Percentiles rank a stretch among this genome's conserved stretches.
Evolutionary conservation across 2,113 vertebrate species (phyloP).

Genomic region (Grus americana): DNA sequence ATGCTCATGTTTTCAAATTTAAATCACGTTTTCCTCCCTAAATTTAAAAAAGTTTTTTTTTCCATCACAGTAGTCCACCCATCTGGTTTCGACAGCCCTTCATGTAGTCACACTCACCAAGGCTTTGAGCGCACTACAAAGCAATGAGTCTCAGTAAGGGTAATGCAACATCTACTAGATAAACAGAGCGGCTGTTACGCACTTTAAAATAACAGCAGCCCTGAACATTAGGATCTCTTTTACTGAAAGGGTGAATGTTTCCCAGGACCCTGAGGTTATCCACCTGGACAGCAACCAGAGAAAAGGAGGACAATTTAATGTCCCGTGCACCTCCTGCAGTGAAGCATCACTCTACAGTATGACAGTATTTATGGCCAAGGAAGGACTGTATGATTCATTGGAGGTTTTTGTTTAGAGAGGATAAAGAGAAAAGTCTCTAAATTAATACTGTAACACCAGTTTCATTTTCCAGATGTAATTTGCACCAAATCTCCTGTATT

Average conservation of each 20-base stretch:
- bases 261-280: slow-evolving; percentile 58
- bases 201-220: slow-evolving; percentile 15
- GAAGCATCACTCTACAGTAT: not conserved
- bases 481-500: not conserved
- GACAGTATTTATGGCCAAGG: slow-evolving; percentile 14
- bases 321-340: not conserved
- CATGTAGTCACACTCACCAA: slow-evolving; percentile 4
- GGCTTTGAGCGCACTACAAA: slow-evolving; percentile 1
- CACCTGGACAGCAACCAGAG: slow-evolving; percentile 33
- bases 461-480: not conserved
- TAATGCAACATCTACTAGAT: not conserved
- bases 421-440: not conserved
- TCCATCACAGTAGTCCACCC: not conserved
- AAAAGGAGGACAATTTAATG: slow-evolving; percentile 1
- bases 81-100: slow-evolving; percentile 43
- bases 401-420: not conserved
- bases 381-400: not conserved
- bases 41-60: not conserved
- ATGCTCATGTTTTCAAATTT: not conserved
- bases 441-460: not conserved
- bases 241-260: slow-evolving; percentile 13
- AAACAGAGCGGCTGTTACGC: slow-evolving; percentile 33
- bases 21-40: not conserved
- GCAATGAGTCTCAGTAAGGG: not conserved
- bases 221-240: not conserved